Base-by-base conservation (phyloP, 2,113 vertebrate species). In the Haplochromis vanheusdeni region DNA sequence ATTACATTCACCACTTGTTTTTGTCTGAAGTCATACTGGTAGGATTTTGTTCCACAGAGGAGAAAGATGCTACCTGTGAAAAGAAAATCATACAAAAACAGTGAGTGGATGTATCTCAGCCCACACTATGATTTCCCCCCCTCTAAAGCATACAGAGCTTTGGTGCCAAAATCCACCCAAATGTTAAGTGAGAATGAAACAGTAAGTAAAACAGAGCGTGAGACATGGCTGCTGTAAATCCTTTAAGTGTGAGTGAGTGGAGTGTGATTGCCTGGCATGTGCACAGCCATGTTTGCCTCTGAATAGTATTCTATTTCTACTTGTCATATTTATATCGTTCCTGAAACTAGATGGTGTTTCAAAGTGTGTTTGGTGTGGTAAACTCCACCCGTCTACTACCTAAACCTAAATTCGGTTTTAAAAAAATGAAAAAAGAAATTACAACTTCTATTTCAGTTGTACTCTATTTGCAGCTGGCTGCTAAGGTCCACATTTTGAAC, bases 1-100 rank as follows among this genome's bases (percentile, higher is more conserved):
- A 94, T 82, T 13, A 86, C 70, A 4, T 94, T 92, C 60, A 90
- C 37, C 62, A 94, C 26, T 7, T 79, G 49, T 11, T 86, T 89
- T 26, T 84, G 5, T 70, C 73, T 92, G 45, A 81, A 92, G 86
- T 88, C 94, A 14, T 88, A 88, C 51, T 77, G 84, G 45, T 90
- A 90, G 42, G 94, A 89, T 83, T 93, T 91, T 81, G 82, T 55
- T 9, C 85, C 79, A 65, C 73, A 89, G 90, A 96, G 92, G 75
- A 94, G 16, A 17, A 91, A 93, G 83, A 94, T 82, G 33, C 86
- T 94, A 19, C 94, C 87, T 95, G 89, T 86, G 14, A 60, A 37
- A 16, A 82, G 7, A 70, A 81, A 52, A 75, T 21, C 6, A 28
- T 7, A 81, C 9, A 87, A 37, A 84, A 62, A 65, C 23, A 75